Conservation (phyloP, 2,888 invertebrate species). For the Podabrus alpinus region DNA sequence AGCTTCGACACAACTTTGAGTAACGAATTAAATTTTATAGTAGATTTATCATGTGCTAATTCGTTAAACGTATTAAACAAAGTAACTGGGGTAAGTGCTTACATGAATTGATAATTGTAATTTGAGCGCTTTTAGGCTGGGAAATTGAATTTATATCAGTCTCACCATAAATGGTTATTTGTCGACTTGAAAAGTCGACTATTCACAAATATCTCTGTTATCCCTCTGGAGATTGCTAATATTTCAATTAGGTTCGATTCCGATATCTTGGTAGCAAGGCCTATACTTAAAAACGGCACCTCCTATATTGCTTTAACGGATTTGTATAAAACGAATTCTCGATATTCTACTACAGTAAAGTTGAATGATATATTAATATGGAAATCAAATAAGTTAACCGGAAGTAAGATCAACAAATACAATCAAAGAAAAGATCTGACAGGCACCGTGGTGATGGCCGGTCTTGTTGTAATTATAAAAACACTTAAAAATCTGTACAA, state of each 20-base stretch:
- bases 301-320: conserved; percentile 33
- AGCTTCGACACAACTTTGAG: background rate
- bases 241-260: conserved; percentile 33
- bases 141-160: background rate
- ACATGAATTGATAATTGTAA: background rate
- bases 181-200: background rate
- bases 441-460: conserved; percentile 37
- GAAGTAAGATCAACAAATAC: conserved; percentile 27
- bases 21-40: background rate
- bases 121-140: conserved; percentile 6
- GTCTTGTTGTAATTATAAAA: conserved; percentile 37
- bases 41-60: background rate
- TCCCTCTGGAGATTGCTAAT: background rate
- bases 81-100: background rate
- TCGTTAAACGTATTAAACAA: background rate
- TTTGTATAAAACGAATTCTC: conserved; percentile 37
- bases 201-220: background rate
- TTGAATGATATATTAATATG: background rate
- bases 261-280: conserved; percentile 33
- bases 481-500: background rate
- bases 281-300: background rate
- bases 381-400: background rate
- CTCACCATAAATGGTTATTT: conserved; percentile 11
- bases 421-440: conserved; percentile 39
- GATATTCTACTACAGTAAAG: conserved; percentile 15